Evolutionary conservation across 2,888 invertebrate species (phyloP).

Genomic region (Poecilus cupreus): DNA sequence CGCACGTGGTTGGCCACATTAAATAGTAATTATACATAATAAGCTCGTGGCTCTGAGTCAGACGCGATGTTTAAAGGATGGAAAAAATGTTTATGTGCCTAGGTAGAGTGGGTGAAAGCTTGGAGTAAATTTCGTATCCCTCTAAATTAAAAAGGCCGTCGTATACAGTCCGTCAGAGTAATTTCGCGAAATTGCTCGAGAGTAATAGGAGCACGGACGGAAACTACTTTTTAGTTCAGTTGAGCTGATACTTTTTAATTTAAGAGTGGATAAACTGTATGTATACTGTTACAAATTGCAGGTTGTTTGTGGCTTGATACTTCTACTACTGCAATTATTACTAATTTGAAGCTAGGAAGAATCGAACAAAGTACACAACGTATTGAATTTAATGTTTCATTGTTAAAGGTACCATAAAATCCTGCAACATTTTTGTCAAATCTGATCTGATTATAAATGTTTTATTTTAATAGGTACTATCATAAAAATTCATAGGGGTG

Average conservation of each 20-base stretch:
- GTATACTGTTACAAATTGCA: background rate
- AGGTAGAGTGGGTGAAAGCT: background rate
- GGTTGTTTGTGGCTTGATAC: too few species aligned
- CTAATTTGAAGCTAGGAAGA: background rate
- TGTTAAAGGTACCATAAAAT: too few species aligned
- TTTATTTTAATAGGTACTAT: too few species aligned
- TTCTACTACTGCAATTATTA: background rate
- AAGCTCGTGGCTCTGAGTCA: constrained; percentile 20
- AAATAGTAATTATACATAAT: constrained; percentile 50
- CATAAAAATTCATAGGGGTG: too few species aligned
- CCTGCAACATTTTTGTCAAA: too few species aligned
- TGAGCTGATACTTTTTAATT: constrained; percentile 2
- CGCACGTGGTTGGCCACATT: constrained; percentile 20
- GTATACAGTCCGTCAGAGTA: background rate
- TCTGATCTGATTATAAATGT: too few species aligned
- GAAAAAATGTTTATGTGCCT: constrained; percentile 10
- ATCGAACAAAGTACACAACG: too few species aligned
- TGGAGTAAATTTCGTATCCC: background rate
- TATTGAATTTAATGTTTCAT: too few species aligned
- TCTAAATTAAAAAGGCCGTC: constrained; percentile 19
- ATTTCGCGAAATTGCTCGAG: background rate
- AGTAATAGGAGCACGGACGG: background rate
- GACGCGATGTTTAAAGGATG: background rate
- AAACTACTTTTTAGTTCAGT: constrained; percentile 3
- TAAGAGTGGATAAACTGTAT: background rate